These are phyloP conservation scores for Eurosta solidaginis DNA, from an alignment of 1,140 invertebrate genomes.

Conservation along the genomic window DNA sequence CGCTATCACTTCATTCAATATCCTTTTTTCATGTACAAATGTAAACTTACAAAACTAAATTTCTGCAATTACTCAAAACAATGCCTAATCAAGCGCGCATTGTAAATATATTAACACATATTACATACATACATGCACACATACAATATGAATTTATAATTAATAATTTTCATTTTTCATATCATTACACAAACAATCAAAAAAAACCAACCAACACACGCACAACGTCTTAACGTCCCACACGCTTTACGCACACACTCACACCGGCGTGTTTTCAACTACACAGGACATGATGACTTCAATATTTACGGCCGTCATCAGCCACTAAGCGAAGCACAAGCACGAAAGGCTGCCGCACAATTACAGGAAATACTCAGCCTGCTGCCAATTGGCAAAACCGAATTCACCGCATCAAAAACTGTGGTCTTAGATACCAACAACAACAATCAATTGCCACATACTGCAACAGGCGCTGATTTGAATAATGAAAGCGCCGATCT, in stretches of 20 bases:
- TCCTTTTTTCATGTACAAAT: not conserved
- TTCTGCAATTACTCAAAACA: not conserved
- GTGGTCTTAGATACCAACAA: conserved; percentile 44
- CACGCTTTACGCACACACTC: not conserved
- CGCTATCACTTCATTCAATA: too few species aligned
- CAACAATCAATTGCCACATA: not conserved
- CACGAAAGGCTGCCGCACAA: conserved; percentile 48
- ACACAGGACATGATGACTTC: conserved; percentile 47
- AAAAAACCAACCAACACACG: not conserved
- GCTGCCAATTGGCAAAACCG: conserved; percentile 53
- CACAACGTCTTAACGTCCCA: not conserved
- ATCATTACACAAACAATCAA: conserved; percentile 13
- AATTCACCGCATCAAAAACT: conserved; percentile 54
- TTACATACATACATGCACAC: not conserved
- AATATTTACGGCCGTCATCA: conserved; percentile 55
- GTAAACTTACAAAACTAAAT: not conserved
- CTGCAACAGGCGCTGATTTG: conserved; percentile 38
- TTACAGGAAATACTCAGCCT: conserved; percentile 54
- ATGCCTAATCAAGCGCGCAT: not conserved
- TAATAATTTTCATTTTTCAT: conserved; percentile 10
- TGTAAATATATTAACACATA: not conserved
- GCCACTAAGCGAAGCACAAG: conserved; percentile 50
- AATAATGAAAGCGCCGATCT: conserved; percentile 29
- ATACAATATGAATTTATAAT: not conserved
- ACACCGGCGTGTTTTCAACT: conserved; percentile 23